phyloP scores from a whole-genome alignment of 2,888 invertebrate species.

The Andrena fulva region DNA sequence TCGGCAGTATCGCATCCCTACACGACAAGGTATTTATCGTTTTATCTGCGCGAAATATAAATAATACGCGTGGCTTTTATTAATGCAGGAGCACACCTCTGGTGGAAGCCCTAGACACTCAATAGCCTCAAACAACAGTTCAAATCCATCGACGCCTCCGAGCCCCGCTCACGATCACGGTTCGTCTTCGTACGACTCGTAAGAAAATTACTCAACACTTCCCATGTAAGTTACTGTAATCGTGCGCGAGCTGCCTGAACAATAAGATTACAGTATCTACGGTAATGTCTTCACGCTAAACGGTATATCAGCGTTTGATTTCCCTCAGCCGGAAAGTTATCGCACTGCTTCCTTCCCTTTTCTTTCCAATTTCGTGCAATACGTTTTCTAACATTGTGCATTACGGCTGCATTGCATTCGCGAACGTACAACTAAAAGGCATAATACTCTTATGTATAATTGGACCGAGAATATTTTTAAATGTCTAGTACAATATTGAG shows the following conservation, averaged over 20 bases:
- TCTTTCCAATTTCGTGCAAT: constrained; percentile 57
- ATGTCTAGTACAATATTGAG: constrained; percentile 27
- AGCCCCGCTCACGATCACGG: constrained; percentile 89
- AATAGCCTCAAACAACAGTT: constrained; percentile 91
- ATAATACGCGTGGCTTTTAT: not conserved
- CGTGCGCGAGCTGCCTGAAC: constrained; percentile 34
- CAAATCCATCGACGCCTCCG: constrained; percentile 90
- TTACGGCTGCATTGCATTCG: constrained; percentile 27
- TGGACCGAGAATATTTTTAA: constrained; percentile 27
- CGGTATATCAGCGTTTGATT: constrained; percentile 44
- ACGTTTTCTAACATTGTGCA: constrained; percentile 39
- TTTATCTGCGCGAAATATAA: not conserved
- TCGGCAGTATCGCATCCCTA: constrained; percentile 92
- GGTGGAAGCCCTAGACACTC: constrained; percentile 89
- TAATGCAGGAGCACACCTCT: constrained; percentile 83
- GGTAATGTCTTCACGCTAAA: constrained; percentile 44
- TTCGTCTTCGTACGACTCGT: constrained; percentile 89
- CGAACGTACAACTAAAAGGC: constrained; percentile 34
- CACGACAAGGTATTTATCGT: constrained; percentile 88
- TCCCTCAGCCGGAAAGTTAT: constrained; percentile 58
- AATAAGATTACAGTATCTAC: constrained; percentile 51
- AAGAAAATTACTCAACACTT: constrained; percentile 77
- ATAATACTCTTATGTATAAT: constrained; percentile 42
- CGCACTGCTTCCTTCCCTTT: constrained; percentile 37
- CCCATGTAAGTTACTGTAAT: constrained; percentile 46